These are phyloP conservation scores for Drosophila saltans DNA, from an alignment of 1,140 invertebrate species.

Conservation along the genomic window DNA sequence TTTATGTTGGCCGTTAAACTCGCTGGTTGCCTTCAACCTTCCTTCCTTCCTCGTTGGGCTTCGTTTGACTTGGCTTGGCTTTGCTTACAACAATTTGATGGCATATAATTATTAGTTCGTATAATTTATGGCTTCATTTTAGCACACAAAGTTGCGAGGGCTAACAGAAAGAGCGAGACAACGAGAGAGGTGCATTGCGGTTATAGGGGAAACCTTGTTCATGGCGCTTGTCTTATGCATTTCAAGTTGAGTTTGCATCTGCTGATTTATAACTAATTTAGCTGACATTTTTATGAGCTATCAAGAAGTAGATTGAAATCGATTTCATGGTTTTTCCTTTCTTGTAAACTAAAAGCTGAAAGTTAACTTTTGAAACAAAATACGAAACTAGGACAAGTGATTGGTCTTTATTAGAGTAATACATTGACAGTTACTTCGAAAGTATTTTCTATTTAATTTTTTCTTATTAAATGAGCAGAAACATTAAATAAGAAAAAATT, in stretches of 20 bases:
- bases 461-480: too few species aligned
- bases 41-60: constrained; percentile 26
- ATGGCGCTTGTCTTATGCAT: constrained; percentile 39
- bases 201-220: neutral
- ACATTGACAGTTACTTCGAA: too few species aligned
- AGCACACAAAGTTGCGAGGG: constrained; percentile 62
- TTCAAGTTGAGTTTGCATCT: constrained; percentile 26
- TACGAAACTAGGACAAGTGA: too few species aligned
- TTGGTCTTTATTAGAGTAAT: too few species aligned
- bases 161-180: neutral
- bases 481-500: too few species aligned
- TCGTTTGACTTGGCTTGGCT: constrained; percentile 19
- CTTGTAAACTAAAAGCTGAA: too few species aligned
- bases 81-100: constrained; percentile 77
- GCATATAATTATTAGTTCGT: constrained; percentile 81
- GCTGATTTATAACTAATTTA: constrained; percentile 78
- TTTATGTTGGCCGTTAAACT: constrained; percentile 75
- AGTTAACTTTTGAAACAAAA: too few species aligned
- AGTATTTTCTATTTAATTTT: too few species aligned
- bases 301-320: constrained; percentile 51
- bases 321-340: constrained; percentile 41
- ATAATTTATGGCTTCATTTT: constrained; percentile 79
- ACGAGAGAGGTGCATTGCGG: neutral
- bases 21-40: constrained; percentile 56
- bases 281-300: constrained; percentile 61